Percentiles rank a stretch among this genome's conserved stretches.
phyloP scores from a whole-genome alignment of 2,113 vertebrate genomes.

The Sylvietta virens region DNA sequence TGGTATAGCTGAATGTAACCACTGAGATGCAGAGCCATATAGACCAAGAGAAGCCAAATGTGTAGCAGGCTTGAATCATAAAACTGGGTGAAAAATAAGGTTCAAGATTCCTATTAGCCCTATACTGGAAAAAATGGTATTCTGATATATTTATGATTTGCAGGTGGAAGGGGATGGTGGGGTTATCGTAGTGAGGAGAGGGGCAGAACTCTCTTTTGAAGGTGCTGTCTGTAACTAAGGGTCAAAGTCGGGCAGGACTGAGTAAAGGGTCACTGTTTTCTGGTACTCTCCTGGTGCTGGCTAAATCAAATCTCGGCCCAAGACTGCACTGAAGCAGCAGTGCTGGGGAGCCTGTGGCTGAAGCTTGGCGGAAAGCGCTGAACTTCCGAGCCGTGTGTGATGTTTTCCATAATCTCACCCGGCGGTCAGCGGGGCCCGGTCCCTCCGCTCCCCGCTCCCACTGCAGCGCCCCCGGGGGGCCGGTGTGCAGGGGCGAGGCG shows the following conservation, averaged over 20 bases:
- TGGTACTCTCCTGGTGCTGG: not conserved
- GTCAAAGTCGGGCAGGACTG: not conserved
- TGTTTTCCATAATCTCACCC: fast-evolving
- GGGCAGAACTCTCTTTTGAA: not conserved
- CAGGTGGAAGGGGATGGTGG: not conserved
- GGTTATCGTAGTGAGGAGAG: too few relatives aligned
- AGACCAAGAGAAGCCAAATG: not conserved
- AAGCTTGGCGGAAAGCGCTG: fast-evolving
- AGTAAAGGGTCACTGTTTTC: not conserved
- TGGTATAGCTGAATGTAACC: not conserved
- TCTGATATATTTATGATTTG: fast-evolving
- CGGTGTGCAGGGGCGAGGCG: not conserved
- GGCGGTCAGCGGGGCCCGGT: too few relatives aligned
- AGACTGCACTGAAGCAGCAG: not conserved
- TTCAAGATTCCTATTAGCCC: not conserved
- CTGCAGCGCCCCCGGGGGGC: not conserved
- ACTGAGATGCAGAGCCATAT: not conserved
- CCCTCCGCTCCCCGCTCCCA: not conserved
- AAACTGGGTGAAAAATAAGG: not conserved
- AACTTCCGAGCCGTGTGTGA: not conserved
- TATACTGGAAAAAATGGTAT: too few relatives aligned
- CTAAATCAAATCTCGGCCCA: not conserved
- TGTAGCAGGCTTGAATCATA: not conserved
- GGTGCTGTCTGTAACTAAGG: not conserved
- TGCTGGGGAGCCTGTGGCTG: not conserved